phyloP scores from a whole-genome alignment of 2,888 invertebrate genomes.

The Mythimna albipuncta region DNA sequence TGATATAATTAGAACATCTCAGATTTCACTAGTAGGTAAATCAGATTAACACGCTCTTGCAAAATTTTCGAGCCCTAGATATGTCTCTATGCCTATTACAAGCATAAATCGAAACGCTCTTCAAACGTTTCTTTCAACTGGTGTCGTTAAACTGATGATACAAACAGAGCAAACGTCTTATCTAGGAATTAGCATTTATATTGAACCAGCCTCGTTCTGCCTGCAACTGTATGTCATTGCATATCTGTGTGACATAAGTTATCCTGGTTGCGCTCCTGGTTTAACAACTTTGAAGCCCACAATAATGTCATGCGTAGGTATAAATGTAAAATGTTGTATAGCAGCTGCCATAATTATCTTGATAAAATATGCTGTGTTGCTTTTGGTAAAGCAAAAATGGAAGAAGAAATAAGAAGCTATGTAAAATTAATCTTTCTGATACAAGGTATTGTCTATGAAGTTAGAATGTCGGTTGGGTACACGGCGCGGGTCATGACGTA shows the following conservation, averaged over 20 bases:
- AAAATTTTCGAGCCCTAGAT: background rate
- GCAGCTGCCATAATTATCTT: background rate
- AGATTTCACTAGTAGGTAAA: constrained; percentile 39
- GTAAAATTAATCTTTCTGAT: constrained; percentile 3
- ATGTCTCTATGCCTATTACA: background rate
- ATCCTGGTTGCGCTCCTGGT: constrained; percentile 56
- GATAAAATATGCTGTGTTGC: constrained; percentile 5
- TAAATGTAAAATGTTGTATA: background rate
- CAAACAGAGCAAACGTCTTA: constrained; percentile 65
- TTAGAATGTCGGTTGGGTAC: constrained; percentile 48
- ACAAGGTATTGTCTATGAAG: constrained; percentile 10
- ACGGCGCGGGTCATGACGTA: constrained; percentile 69
- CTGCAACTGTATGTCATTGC: constrained; percentile 65
- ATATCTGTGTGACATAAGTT: constrained; percentile 57
- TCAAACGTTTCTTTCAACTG: constrained; percentile 25
- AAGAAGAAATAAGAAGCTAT: constrained; percentile 1
- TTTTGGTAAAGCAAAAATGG: constrained; percentile 11
- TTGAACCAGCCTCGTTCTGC: constrained; percentile 73
- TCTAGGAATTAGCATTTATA: constrained; percentile 86
- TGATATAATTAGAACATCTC: constrained; percentile 55
- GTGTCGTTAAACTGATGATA: constrained; percentile 46
- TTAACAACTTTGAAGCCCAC: constrained; percentile 14
- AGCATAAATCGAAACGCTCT: background rate
- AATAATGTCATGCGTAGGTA: constrained; percentile 9
- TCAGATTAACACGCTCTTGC: constrained; percentile 17